Conservation (phyloP, 2,113 vertebrate genomes). For the Chelonoidis abingdonii region DNA sequence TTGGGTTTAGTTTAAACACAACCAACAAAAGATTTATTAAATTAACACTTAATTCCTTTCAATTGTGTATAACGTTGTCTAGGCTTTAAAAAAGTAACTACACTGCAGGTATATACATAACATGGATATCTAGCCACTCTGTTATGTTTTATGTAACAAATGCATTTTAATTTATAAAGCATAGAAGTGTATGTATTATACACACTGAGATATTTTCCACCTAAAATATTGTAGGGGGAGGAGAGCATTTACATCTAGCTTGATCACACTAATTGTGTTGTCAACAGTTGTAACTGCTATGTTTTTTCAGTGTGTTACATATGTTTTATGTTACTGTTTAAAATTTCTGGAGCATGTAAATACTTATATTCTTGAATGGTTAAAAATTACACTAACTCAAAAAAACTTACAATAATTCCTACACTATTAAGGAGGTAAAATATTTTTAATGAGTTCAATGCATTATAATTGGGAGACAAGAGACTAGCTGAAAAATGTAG, state of each 20-base stretch:
- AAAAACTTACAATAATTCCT: conserved; percentile 72
- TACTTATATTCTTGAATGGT: conserved; percentile 71
- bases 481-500: conserved; percentile 54
- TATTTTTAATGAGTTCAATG: conserved; percentile 65
- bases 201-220: not conserved
- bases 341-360: conserved; percentile 71
- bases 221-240: not conserved
- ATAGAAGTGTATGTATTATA: conserved; percentile 24
- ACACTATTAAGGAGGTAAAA: conserved; percentile 63
- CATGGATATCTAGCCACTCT: conserved; percentile 3
- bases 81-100: conserved; percentile 25
- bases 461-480: conserved; percentile 52
- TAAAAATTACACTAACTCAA: conserved; percentile 63
- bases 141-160: not conserved
- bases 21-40: conserved; percentile 71
- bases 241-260: not conserved
- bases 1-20: conserved; percentile 65
- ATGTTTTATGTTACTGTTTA: conserved; percentile 63
- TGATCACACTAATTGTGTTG: not conserved
- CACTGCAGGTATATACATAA: conserved; percentile 14
- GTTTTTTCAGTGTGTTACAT: conserved; percentile 19
- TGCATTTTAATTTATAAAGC: conserved; percentile 27
- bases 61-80: conserved; percentile 44
- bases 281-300: not conserved
- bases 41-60: conserved; percentile 78